These are phyloP conservation scores for Miniopterus natalensis DNA, from an alignment of 2,113 vertebrate species.

Conservation along the genomic window DNA sequence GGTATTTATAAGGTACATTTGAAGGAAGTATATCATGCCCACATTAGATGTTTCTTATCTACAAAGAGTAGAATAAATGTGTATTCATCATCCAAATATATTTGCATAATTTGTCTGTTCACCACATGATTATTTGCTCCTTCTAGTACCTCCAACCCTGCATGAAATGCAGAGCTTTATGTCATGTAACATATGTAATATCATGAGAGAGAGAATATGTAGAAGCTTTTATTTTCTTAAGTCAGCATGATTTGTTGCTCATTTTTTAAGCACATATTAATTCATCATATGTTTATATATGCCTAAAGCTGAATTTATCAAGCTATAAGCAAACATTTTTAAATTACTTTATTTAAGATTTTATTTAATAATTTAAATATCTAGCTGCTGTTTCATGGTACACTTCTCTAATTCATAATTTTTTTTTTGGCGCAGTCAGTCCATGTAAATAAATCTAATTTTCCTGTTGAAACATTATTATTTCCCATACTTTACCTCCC, in stretches of 20 bases:
- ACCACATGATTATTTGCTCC: neutral
- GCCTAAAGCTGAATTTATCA: neutral
- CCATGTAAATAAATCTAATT: neutral
- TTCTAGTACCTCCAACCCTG: neutral
- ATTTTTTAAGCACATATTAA: neutral
- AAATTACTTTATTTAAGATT: neutral
- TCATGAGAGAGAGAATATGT: neutral
- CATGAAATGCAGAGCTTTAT: neutral
- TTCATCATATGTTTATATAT: neutral
- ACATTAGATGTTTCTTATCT: neutral
- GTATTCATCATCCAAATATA: neutral
- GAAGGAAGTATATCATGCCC: neutral
- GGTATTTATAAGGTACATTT: neutral
- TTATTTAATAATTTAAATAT: neutral
- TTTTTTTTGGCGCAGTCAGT: neutral
- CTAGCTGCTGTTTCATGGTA: neutral
- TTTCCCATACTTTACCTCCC: neutral
- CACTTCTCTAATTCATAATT: neutral
- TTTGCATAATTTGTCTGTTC: neutral
- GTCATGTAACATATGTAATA: neutral
- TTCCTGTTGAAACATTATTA: neutral
- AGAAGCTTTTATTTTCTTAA: neutral
- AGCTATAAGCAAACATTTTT: neutral
- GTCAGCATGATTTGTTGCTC: neutral
- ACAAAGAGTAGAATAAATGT: neutral